phyloP scores from a whole-genome alignment of 2,888 invertebrate species.

The Trypoxylon attenuatum region DNA sequence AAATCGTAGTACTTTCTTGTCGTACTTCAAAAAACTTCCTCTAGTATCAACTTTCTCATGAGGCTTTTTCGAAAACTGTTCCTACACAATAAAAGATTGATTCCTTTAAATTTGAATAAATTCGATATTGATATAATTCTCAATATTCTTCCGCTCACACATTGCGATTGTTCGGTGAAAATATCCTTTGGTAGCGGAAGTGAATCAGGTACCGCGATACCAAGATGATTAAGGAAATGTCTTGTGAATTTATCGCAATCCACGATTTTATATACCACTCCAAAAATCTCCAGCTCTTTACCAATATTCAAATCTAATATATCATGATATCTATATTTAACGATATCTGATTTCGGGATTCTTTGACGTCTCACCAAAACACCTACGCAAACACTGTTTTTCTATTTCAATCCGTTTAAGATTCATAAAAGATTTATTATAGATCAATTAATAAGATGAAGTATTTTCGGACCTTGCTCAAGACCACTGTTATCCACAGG shows the following conservation, averaged over 20 bases:
- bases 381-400: constrained; percentile 75
- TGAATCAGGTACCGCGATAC: constrained; percentile 87
- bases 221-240: constrained; percentile 88
- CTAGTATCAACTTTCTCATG: constrained; percentile 80
- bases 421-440: constrained; percentile 3
- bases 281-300: constrained; percentile 86
- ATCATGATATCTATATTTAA: constrained; percentile 81
- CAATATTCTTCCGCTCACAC: constrained; percentile 51
- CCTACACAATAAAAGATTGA: constrained; percentile 13
- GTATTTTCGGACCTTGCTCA: constrained; percentile 81
- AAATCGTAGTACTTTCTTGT: constrained; percentile 85
- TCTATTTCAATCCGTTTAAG: not conserved
- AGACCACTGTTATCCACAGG: constrained; percentile 89
- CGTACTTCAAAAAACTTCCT: constrained; percentile 88
- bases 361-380: constrained; percentile 88
- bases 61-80: constrained; percentile 74
- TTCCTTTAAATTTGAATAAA: not conserved
- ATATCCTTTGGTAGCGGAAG: constrained; percentile 76
- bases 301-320: constrained; percentile 92
- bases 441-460: constrained; percentile 13
- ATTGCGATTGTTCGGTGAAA: constrained; percentile 58
- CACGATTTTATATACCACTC: constrained; percentile 87
- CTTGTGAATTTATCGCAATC: constrained; percentile 92
- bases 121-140: too few species aligned
- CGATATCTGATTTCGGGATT: constrained; percentile 84